A percentile compares a stretch with the other conserved stretches of the same genome.
Evolutionary conservation across 2,113 vertebrate species (phyloP).

Genomic region (Trinectes maculatus): DNA sequence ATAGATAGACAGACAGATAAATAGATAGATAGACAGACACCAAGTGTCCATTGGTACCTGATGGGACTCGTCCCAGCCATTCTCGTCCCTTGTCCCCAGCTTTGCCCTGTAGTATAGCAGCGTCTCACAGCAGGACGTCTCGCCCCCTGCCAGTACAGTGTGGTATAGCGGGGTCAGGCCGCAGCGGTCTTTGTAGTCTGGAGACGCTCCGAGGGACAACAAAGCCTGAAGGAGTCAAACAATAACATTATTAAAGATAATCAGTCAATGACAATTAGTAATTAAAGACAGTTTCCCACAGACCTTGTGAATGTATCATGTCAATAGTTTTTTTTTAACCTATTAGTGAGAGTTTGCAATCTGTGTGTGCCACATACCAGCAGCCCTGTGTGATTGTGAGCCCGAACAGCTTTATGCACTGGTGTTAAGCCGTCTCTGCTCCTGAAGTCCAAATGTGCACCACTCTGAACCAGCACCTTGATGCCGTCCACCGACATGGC

Average conservation of each 20-base stretch:
- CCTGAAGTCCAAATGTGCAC: conserved; percentile 91
- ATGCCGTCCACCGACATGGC: conserved; percentile 85
- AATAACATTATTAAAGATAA: too few relatives aligned
- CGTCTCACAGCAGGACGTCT: conserved; percentile 91
- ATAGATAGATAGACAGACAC: not conserved
- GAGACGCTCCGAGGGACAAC: conserved; percentile 88
- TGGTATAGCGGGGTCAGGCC: conserved; percentile 92
- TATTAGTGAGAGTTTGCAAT: conserved; percentile 4
- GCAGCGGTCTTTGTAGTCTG: conserved; percentile 92
- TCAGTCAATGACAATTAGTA: too few relatives aligned
- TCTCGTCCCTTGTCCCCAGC: conserved; percentile 88
- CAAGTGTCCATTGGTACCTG: conserved; percentile 78
- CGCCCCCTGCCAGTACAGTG: conserved; percentile 90
- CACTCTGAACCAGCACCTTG: conserved; percentile 87
- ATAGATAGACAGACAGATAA: not conserved
- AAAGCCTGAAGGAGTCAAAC: conserved; percentile 75
- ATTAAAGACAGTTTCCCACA: too few relatives aligned
- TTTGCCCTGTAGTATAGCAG: conserved; percentile 88
- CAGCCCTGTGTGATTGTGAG: conserved; percentile 87
- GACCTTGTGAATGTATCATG: not conserved
- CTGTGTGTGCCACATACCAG: conserved; percentile 76
- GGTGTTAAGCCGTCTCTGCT: conserved; percentile 88
- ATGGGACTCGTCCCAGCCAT: conserved; percentile 92
- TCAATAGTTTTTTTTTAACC: not conserved
- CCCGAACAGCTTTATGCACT: conserved; percentile 88